Evolutionary conservation across 2,888 invertebrate genomes (phyloP).

Genomic region (Fissipunctia ypsillon): DNA sequence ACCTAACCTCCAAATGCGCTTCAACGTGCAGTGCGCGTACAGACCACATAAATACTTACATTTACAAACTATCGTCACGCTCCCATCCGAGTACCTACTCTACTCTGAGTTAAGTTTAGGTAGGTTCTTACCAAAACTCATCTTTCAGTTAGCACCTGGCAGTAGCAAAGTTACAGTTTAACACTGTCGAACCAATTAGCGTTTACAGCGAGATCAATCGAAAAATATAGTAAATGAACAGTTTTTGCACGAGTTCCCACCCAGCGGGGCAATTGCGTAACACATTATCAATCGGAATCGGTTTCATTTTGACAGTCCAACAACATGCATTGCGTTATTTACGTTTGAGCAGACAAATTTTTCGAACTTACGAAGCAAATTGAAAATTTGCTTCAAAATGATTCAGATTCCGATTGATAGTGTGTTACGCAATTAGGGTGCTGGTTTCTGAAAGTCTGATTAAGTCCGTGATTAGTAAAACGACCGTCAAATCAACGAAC

Average conservation of each 20-base stretch:
- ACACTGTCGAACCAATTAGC: neutral
- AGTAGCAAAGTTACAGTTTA: neutral
- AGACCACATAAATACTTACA: constrained; percentile 10
- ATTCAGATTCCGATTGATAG: no score
- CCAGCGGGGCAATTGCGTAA: no score
- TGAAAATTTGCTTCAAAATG: no score
- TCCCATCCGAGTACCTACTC: neutral
- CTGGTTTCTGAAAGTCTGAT: neutral
- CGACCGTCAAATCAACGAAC: neutral
- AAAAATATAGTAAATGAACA: constrained; percentile 2
- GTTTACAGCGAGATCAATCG: constrained; percentile 1
- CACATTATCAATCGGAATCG: no score
- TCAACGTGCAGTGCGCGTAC: constrained; percentile 8
- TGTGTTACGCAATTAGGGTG: no score
- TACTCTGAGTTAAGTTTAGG: no score
- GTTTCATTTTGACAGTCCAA: no score
- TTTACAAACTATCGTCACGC: neutral
- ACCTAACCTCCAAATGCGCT: constrained; percentile 56
- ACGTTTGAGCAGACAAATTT: no score
- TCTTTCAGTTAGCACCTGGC: neutral
- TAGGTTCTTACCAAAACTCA: neutral
- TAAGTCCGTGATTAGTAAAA: neutral
- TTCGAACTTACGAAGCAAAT: no score
- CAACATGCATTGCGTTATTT: no score
- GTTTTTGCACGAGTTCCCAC: neutral